phyloP scores from a whole-genome alignment of 2,797 vertebrate genomes.

The Threskiornis aethiopicus region DNA sequence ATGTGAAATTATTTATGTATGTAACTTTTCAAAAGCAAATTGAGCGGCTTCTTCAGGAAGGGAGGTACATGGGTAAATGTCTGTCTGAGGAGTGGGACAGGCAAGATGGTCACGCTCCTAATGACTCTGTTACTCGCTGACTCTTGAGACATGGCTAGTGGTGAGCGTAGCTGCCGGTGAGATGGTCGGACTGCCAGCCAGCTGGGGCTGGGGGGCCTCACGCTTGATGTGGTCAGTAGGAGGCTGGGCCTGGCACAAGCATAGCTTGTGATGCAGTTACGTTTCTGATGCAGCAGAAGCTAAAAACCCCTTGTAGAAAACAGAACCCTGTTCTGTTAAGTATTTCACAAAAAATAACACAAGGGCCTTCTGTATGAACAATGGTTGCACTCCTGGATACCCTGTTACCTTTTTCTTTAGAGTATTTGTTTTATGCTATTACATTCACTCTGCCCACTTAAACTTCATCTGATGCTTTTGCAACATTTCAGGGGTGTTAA shows the following conservation, averaged over 20 bases:
- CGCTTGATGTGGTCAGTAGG: not conserved
- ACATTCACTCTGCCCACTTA: not conserved
- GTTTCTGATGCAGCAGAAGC: not conserved
- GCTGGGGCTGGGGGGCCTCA: not conserved
- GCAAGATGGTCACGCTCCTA: not conserved
- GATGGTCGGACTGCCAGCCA: accelerated
- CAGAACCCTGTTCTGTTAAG: not conserved
- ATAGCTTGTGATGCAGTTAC: not conserved
- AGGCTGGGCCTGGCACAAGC: not conserved
- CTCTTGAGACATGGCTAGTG: accelerated
- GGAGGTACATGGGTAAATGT: not conserved
- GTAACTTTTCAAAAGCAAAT: not conserved
- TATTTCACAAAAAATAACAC: not conserved
- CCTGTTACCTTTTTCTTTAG: not conserved
- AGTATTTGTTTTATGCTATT: not conserved
- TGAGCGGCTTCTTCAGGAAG: not conserved
- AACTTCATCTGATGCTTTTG: not conserved
- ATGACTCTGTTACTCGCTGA: not conserved
- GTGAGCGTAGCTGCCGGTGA: not conserved
- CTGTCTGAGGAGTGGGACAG: not conserved
- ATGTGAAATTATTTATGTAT: not conserved
- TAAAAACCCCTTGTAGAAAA: not conserved
- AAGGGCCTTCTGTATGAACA: not conserved
- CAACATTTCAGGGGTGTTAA: not conserved
- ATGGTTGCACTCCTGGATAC: not conserved